Base-by-base conservation (phyloP, 2,113 vertebrate species). In the Morphnarchus princeps region DNA sequence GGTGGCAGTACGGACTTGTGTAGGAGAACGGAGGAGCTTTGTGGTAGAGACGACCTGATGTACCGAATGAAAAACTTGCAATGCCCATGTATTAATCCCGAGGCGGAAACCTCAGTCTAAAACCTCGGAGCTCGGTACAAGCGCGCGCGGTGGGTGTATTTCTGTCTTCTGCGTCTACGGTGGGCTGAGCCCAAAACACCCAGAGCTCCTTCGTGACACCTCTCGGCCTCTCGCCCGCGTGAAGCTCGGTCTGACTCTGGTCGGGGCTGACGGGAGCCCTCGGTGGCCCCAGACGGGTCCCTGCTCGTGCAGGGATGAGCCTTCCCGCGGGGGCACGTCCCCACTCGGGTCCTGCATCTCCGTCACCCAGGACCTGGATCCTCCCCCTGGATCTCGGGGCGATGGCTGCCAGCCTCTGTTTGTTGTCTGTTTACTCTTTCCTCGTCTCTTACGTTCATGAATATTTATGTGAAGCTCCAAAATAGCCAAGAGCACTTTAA, bases 401-500 rank as follows among this genome's bases (percentile, higher is more conserved):
- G 2, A 7, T 20, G 54, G 17, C 89, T 83, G 82, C 52, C 96
- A 79, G 81, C 76, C 24, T 26, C 62, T 2, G 10, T 21, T 76
- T 95, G 82, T 92, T 89, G 79, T 86, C 74, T 97, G 90, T 97
- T 96, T 97, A 83, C 95, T 95, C 95, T 88, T 91, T 58, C 28
- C 92, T 84, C 86, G 2, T 70, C 94, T 90, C 87, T 52, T n/a
- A 24, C 62, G 16, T 70, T 98, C 98, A 98, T 98, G 97, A 98
- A 97, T 98, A 98, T 98, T 98, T 92, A 98, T 97, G 74, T 25
- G 58, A 80, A 81, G 82, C 95, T 97, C 96, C 96, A 93, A 98
- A 98, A 97, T 97, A 98, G 82, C 96, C 95, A 94, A 95, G 95
- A 96, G 95, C 90, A 96, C 93, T 97, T 97, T 97, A 96, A 98